These are phyloP conservation scores for Mayetiola destructor DNA, from an alignment of 2,888 invertebrate species.

Conservation along the genomic window DNA sequence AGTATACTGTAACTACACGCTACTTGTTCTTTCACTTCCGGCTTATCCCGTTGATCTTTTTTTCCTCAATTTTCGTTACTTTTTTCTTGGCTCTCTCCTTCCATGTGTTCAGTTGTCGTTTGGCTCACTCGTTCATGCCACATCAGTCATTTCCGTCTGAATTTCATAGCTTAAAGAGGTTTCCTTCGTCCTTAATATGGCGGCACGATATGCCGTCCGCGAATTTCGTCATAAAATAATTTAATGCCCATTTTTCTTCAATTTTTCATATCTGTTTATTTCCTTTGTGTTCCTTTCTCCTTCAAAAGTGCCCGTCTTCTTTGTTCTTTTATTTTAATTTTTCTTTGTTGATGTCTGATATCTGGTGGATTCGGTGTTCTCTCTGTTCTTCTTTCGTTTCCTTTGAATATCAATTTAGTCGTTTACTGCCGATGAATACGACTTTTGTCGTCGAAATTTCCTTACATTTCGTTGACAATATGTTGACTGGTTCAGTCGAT, in stretches of 20 bases:
- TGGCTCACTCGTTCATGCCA: neutral
- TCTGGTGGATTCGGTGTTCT: neutral
- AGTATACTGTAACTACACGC: too few relatives aligned
- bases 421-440: constrained; percentile 6
- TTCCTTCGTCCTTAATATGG: constrained; percentile 7
- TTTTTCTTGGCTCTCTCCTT: neutral
- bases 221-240: constrained; percentile 9
- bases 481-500: too few relatives aligned
- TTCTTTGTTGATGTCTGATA: constrained; percentile 7
- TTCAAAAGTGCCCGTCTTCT: neutral
- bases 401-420: constrained; percentile 9
- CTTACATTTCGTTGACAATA: too few relatives aligned
- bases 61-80: neutral
- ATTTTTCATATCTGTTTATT: constrained; percentile 6
- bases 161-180: constrained; percentile 4
- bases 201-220: constrained; percentile 7
- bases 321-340: neutral
- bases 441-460: constrained; percentile 7
- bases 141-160: constrained; percentile 5
- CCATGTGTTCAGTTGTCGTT: neutral
- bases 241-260: constrained; percentile 10
- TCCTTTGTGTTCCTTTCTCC: neutral
- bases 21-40: neutral
- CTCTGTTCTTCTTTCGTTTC: neutral
- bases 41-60: neutral